These are phyloP conservation scores for Corella eumyota DNA, from an alignment of 23 tunicate genomes.

Conservation along the genomic window DNA sequence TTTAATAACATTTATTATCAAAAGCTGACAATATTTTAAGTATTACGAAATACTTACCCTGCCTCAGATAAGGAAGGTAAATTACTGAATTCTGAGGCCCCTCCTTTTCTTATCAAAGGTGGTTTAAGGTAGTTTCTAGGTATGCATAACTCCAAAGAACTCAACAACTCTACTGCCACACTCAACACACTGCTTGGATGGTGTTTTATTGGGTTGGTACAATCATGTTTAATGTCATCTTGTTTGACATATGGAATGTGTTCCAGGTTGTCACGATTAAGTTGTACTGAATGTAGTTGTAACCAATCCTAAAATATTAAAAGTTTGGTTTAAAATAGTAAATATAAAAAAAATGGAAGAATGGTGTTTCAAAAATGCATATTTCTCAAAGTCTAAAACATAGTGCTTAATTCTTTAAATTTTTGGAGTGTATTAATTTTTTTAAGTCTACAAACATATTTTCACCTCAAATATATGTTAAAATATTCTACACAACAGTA, in stretches of 20 bases:
- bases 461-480: no score
- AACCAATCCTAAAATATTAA: constrained; percentile 17
- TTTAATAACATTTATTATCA: no score
- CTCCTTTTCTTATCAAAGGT: constrained; percentile 81
- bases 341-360: neutral
- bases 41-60: constrained; percentile 64
- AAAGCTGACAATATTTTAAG: no score
- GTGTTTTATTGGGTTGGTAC: constrained; percentile 42
- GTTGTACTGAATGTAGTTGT: constrained; percentile 22
- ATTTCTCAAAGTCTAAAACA: no score
- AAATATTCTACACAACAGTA: no score
- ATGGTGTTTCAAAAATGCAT: no score
- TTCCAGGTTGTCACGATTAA: constrained; percentile 19
- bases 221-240: constrained; percentile 37
- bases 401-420: no score
- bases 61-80: constrained; percentile 72
- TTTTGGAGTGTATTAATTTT: no score
- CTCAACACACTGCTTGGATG: constrained; percentile 50
- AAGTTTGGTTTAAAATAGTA: neutral
- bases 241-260: constrained; percentile 32
- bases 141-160: constrained; percentile 33
- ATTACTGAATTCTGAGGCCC: constrained; percentile 81
- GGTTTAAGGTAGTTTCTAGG: constrained; percentile 65
- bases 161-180: constrained; percentile 44
- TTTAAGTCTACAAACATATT: no score